phyloP scores from a whole-genome alignment of 2,113 vertebrate genomes.

The Nothocercus nigrocapillus region DNA sequence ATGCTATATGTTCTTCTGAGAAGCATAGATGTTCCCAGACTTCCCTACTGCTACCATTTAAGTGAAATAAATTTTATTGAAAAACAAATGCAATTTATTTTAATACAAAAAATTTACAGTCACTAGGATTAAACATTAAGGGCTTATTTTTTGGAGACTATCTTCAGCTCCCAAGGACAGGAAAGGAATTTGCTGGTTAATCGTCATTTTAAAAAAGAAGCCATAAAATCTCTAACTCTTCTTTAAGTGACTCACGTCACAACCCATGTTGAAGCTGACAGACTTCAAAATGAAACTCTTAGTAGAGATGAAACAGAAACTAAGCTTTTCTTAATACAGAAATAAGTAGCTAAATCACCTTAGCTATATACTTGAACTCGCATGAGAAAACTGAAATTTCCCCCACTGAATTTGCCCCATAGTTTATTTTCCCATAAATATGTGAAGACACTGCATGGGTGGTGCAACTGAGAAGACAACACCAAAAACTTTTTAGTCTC shows the following conservation, averaged over 20 bases:
- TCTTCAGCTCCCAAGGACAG: background rate
- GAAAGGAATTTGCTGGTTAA: background rate
- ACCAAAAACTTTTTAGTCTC: background rate
- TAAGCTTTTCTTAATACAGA: background rate
- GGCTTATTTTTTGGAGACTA: background rate
- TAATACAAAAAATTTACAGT: background rate
- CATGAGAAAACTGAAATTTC: background rate
- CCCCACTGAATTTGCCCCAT: background rate
- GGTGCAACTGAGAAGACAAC: background rate
- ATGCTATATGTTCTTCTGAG: background rate
- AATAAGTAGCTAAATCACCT: background rate
- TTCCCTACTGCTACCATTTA: background rate
- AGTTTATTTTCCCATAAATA: background rate
- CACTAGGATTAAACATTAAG: background rate
- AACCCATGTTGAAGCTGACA: background rate
- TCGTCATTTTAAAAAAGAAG: background rate
- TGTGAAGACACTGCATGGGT: background rate
- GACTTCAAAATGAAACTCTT: background rate
- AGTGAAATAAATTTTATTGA: rapidly evolving
- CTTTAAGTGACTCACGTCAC: background rate
- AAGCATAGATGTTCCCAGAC: background rate
- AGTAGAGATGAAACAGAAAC: background rate
- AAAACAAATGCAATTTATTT: background rate
- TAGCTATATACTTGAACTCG: background rate
- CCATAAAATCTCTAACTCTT: background rate